phyloP scores from a whole-genome alignment of 2,113 vertebrate species.

The Turdus rufiventris region DNA sequence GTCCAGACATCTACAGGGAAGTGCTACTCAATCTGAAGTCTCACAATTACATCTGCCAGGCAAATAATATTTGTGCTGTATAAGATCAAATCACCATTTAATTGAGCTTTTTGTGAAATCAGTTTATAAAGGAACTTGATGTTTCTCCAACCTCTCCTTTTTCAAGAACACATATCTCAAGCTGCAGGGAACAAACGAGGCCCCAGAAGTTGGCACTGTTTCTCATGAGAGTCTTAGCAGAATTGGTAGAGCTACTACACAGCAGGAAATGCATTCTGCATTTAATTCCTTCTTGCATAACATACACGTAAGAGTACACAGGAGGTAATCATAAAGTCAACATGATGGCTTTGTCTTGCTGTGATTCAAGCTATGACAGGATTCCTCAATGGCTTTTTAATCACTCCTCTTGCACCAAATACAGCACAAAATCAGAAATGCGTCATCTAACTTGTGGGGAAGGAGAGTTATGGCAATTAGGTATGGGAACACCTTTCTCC shows the following conservation, averaged over 20 bases:
- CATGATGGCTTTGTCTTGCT: neutral
- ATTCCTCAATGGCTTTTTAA: neutral
- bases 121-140: slow-evolving; percentile 2
- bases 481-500: neutral
- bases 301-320: neutral
- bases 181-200: neutral
- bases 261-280: neutral
- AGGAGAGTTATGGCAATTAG: neutral
- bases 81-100: slow-evolving; percentile 37
- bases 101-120: slow-evolving; percentile 24
- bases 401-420: neutral
- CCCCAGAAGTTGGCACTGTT: neutral
- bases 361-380: neutral
- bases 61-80: slow-evolving; percentile 4
- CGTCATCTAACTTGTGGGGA: neutral
- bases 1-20: neutral
- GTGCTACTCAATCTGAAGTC: neutral
- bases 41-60: neutral
- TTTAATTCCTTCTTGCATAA: neutral
- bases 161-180: neutral
- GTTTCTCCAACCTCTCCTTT: neutral
- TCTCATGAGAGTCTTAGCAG: neutral
- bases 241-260: neutral
- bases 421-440: neutral
- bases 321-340: neutral